Conservation (phyloP, 2,113 vertebrate genomes). For the Lethenteron reissneri region DNA sequence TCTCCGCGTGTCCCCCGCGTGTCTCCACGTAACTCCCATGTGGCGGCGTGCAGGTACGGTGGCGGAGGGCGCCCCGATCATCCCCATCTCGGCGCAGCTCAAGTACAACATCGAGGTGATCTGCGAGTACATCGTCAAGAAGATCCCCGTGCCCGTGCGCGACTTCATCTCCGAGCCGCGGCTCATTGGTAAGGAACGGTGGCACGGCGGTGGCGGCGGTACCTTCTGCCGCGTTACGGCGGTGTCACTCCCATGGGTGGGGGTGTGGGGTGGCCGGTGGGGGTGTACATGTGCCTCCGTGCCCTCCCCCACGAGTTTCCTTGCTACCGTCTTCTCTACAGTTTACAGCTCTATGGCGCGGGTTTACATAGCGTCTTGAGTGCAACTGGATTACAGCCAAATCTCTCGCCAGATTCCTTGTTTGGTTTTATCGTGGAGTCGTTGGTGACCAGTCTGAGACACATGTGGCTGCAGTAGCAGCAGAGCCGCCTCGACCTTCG, state of each 20-base stretch:
- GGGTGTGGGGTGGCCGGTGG: too few relatives aligned
- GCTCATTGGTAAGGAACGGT: slow-evolving; percentile 51
- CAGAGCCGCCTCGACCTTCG: too few relatives aligned
- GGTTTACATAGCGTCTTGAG: too few relatives aligned
- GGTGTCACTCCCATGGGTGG: neutral
- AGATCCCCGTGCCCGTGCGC: slow-evolving; percentile 75
- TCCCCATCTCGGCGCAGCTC: slow-evolving; percentile 87
- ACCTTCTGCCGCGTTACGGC: neutral
- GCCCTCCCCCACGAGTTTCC: neutral
- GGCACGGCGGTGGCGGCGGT: neutral
- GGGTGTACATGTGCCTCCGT: neutral
- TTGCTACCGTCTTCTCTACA: too few relatives aligned
- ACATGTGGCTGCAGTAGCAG: too few relatives aligned
- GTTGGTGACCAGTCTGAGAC: too few relatives aligned
- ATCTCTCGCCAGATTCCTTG: too few relatives aligned
- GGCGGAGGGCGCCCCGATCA: slow-evolving; percentile 90
- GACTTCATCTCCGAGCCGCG: slow-evolving; percentile 90
- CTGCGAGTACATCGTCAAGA: slow-evolving; percentile 95
- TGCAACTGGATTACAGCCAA: too few relatives aligned
- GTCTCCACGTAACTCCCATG: neutral
- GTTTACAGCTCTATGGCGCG: too few relatives aligned
- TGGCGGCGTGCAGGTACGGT: slow-evolving; percentile 46
- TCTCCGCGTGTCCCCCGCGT: too few relatives aligned
- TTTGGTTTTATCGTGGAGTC: too few relatives aligned
- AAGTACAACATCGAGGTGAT: slow-evolving; percentile 99